Evolutionary conservation across 2,113 vertebrate genomes (phyloP), one percentile per base, ranked within the genome.

Genomic region (Scolopax mira): DNA sequence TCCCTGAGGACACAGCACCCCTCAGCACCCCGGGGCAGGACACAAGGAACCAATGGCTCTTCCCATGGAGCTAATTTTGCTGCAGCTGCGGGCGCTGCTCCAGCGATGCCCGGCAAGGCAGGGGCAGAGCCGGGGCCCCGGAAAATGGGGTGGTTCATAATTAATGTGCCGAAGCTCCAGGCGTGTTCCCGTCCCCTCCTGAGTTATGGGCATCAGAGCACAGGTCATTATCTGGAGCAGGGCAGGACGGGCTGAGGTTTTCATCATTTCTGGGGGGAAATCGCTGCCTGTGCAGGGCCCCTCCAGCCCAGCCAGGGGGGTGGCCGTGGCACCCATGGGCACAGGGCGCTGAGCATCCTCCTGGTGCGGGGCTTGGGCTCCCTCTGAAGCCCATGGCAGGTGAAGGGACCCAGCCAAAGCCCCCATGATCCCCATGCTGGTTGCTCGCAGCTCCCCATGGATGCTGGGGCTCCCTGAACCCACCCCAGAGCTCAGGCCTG

Each of bases 371-470:
- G 22, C 37, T 79, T 0, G 30, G 24, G 35, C 25, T 7, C 41
- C 31, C 15, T 18, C 35, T n/a, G 54, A 21, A 18, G 6, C n/a
- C 13, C 2, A 0, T 13, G 1, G 7, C 1, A 5, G 33, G 8
- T 9, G 18, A 51, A 33, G 24, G 14, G 51, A 9, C 18, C 11
- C 39, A 16, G 30, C 7, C 0, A 0, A 23, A 24, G 60, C 8
- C 2, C 15, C 31, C 3, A 0, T 2, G 46, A 4, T 8, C 30
- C 37, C 19, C 39, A 5, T 0, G 2, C 6, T 0, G 0, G 15
- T 9, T 4, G 17, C n/a, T 54, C 4, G 0, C 19, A 5, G 30
- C 11, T 8, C 16, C 33, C 31, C 3, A 51, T 0, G 17, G n/a
- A 9, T 27, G 5, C 18, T 11, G 65, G 17, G 55, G 39, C 24